A percentile compares a stretch with the other conserved stretches of the same genome.
Conservation (phyloP, 2,888 invertebrate species). For the Griposia aprilina region DNA sequence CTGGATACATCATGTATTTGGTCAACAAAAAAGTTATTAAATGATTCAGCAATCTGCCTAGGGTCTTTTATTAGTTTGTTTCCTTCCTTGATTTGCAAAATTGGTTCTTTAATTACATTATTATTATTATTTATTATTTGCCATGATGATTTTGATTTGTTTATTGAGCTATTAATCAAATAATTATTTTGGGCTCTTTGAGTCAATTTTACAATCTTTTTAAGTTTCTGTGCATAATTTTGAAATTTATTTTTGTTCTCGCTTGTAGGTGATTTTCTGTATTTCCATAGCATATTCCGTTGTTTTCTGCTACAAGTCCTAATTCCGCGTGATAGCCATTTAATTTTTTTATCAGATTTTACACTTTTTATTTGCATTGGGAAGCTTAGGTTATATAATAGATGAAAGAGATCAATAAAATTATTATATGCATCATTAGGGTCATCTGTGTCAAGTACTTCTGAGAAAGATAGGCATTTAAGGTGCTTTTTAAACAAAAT, state of each 20-base stretch:
- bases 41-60: background rate
- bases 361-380: background rate
- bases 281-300: constrained; percentile 5
- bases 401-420: too few relatives aligned
- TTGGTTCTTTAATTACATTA: background rate
- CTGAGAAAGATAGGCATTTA: background rate
- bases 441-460: background rate
- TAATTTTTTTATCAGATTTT: background rate
- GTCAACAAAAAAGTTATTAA: constrained; percentile 1
- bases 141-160: background rate
- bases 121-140: background rate
- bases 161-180: background rate
- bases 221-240: background rate
- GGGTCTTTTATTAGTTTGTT: background rate
- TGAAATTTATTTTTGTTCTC: background rate
- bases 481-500: background rate
- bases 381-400: background rate
- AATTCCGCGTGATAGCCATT: background rate
- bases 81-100: background rate
- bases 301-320: background rate
- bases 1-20: constrained; percentile 1
- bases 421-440: too few relatives aligned
- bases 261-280: background rate
- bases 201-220: background rate
- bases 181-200: too few relatives aligned